A percentile compares a stretch with the other conserved stretches of the same genome.
These are phyloP conservation scores for Pristionchus fissidentatus DNA, from an alignment of 2,888 invertebrate species.

Conservation along the genomic window DNA sequence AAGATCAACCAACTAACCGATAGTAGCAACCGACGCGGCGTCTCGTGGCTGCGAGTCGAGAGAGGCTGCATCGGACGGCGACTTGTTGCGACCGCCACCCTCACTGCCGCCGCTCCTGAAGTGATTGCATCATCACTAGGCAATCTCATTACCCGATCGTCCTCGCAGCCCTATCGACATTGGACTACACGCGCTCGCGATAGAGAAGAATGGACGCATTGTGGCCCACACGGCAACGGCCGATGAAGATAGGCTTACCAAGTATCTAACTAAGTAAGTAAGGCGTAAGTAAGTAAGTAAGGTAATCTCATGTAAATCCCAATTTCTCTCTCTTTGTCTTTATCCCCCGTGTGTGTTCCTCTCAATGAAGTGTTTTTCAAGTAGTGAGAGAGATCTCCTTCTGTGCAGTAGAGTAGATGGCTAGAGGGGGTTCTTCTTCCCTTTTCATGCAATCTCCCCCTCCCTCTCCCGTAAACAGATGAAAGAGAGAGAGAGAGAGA, in stretches of 20 bases:
- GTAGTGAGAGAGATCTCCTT: neutral
- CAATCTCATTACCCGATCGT: too few species aligned
- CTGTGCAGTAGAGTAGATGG: neutral
- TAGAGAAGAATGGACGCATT: too few species aligned
- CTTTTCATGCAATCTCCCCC: neutral
- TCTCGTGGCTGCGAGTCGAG: slow-evolving; percentile 34
- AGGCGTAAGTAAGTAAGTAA: too few species aligned
- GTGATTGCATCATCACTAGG: too few species aligned
- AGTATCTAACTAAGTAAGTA: too few species aligned
- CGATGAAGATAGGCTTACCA: too few species aligned
- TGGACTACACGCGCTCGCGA: too few species aligned
- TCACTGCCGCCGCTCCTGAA: neutral
- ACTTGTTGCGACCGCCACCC: neutral
- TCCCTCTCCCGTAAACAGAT: slow-evolving; percentile 12
- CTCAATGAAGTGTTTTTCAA: neutral
- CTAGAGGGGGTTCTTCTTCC: neutral
- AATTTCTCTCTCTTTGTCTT: too few species aligned
- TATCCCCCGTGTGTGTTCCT: neutral
- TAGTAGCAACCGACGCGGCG: slow-evolving; percentile 2
- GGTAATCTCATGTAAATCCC: too few species aligned
- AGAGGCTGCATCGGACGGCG: neutral
- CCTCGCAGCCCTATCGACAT: too few species aligned
- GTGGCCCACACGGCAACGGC: too few species aligned
- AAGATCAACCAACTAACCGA: neutral
- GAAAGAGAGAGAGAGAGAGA: too few species aligned